Conservation (phyloP, 2,797 vertebrate genomes). For the Oreortyx pictus region DNA sequence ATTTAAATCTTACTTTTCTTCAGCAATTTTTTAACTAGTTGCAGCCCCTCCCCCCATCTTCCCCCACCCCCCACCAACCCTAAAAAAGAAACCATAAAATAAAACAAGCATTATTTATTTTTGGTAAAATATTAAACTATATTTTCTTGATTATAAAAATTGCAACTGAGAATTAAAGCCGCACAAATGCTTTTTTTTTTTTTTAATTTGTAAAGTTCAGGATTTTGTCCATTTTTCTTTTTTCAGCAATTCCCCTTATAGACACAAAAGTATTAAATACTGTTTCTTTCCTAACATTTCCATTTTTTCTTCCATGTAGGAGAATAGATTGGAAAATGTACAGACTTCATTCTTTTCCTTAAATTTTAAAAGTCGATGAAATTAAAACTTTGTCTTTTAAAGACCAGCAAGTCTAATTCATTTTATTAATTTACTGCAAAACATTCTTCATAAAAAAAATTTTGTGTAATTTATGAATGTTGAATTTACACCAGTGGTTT, state of each 20-base stretch:
- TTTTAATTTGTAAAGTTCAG: neutral
- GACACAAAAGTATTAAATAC: neutral
- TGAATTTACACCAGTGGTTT: neutral
- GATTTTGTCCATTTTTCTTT: neutral
- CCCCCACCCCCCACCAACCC: no score
- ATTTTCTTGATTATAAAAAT: neutral
- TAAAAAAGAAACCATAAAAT: neutral
- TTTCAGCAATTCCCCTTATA: neutral
- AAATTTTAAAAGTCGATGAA: neutral
- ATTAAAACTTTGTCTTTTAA: neutral
- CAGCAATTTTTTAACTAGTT: neutral
- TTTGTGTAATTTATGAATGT: neutral
- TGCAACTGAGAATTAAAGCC: neutral
- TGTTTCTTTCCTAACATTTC: neutral
- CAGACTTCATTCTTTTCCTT: neutral
- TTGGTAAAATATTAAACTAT: neutral
- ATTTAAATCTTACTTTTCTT: neutral
- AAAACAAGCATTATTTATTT: neutral
- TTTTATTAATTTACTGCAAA: neutral
- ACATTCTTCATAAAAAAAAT: neutral
- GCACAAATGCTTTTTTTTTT: neutral
- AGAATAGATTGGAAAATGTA: neutral
- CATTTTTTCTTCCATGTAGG: neutral
- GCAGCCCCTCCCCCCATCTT: neutral
- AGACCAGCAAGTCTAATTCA: neutral